phyloP scores from a whole-genome alignment of 2,888 invertebrate species.

The Orthosia gracilis region DNA sequence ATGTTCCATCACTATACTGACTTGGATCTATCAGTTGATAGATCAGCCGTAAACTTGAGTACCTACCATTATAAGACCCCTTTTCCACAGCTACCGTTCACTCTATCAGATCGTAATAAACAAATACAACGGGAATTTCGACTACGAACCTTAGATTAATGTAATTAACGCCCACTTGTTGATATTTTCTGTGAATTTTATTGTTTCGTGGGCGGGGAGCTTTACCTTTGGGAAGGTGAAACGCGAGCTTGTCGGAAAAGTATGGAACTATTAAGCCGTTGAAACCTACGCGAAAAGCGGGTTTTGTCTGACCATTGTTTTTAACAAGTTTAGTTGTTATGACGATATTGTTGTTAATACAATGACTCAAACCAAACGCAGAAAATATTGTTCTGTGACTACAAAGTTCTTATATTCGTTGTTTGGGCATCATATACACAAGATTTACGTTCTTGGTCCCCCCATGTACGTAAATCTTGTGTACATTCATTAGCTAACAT shows the following conservation, averaged over 20 bases:
- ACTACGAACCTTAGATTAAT: conserved; percentile 71
- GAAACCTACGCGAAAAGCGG: conserved; percentile 31
- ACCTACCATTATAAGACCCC: conserved; percentile 44
- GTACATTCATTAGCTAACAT: neutral
- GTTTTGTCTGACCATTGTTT: neutral
- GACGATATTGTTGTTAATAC: neutral
- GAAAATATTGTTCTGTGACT: neutral
- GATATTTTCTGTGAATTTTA: conserved; percentile 57
- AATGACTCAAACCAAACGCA: neutral
- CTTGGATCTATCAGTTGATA: conserved; percentile 60
- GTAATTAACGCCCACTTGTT: conserved; percentile 80
- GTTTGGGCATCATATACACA: neutral
- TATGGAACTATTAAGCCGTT: conserved; percentile 11
- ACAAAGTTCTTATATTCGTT: neutral
- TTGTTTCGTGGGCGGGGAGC: conserved; percentile 54
- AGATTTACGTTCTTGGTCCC: no score
- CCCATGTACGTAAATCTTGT: no score
- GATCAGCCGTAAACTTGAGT: conserved; percentile 64
- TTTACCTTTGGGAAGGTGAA: conserved; percentile 41
- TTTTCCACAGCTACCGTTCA: conserved; percentile 74
- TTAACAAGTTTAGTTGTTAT: neutral
- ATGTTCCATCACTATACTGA: conserved; percentile 51
- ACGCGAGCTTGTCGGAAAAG: conserved; percentile 18
- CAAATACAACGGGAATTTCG: conserved; percentile 79
- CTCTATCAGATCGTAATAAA: conserved; percentile 75